phyloP scores from a whole-genome alignment of 2,113 vertebrate genomes.

The Siniperca chuatsi region DNA sequence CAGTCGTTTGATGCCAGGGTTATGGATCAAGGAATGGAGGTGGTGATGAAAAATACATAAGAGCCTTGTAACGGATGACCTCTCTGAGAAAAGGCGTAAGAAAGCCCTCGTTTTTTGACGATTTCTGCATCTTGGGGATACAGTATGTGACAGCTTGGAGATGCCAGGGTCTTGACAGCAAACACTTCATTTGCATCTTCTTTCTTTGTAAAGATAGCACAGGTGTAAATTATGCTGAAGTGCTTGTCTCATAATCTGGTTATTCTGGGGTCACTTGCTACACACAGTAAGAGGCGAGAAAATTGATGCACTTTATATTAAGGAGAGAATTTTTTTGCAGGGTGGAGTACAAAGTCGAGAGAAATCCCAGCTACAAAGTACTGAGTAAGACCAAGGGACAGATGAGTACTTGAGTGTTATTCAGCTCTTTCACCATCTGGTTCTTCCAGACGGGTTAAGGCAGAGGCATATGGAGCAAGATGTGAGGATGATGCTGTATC shows the following conservation, averaged over 20 bases:
- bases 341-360: slow-evolving; percentile 23
- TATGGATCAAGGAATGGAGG: slow-evolving; percentile 65
- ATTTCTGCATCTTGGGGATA: slow-evolving; percentile 10
- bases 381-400: slow-evolving; percentile 40
- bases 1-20: slow-evolving; percentile 68
- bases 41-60: slow-evolving; percentile 78
- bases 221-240: slow-evolving; percentile 35
- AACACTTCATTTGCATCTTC: slow-evolving; percentile 28
- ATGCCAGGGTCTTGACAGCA: not conserved
- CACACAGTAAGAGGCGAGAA: not conserved
- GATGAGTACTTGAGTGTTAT: slow-evolving; percentile 52
- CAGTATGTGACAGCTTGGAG: not conserved
- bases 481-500: slow-evolving; percentile 47
- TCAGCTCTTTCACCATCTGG: slow-evolving; percentile 64
- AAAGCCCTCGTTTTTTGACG: slow-evolving; percentile 4
- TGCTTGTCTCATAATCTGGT: slow-evolving; percentile 16
- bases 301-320: not conserved
- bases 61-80: slow-evolving; percentile 61
- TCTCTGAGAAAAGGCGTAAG: slow-evolving; percentile 53
- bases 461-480: slow-evolving; percentile 58
- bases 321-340: slow-evolving; percentile 16
- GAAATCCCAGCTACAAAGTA: slow-evolving; percentile 32
- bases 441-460: slow-evolving; percentile 46
- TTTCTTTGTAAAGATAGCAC: slow-evolving; percentile 15
- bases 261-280: not conserved